A percentile compares a stretch with the other conserved stretches of the same genome.
phyloP scores from a whole-genome alignment of 2,113 vertebrate species.

The pig (Sus scrofa) region DNA sequence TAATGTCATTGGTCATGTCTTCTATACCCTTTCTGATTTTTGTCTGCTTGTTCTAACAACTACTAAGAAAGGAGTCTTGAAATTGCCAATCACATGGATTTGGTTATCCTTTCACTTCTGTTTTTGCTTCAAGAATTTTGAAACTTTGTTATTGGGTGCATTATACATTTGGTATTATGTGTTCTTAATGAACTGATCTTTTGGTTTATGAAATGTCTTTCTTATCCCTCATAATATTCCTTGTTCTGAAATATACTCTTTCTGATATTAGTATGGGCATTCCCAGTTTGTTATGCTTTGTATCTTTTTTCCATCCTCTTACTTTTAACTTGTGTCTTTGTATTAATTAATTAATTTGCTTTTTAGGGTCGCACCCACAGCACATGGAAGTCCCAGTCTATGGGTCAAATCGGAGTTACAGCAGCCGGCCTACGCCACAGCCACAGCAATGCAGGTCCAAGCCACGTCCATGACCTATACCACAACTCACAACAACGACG shows the following conservation, averaged over 20 bases:
- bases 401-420: too few species aligned
- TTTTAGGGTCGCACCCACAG: too few species aligned
- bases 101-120: background rate
- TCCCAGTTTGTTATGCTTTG: background rate
- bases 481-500: too few species aligned
- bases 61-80: background rate
- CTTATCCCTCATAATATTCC: background rate
- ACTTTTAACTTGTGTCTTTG: background rate
- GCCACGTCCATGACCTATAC: too few species aligned
- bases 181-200: background rate
- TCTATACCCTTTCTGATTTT: background rate
- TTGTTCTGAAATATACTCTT: background rate
- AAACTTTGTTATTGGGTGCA: background rate
- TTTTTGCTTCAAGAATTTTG: slow-evolving; percentile 13
- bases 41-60: background rate
- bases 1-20: background rate
- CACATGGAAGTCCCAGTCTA: too few species aligned
- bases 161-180: background rate
- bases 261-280: background rate
- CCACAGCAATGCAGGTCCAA: too few species aligned
- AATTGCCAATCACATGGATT: background rate
- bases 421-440: too few species aligned
- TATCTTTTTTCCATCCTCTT: background rate
- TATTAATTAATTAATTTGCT: too few species aligned
- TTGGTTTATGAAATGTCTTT: background rate